Percentiles rank a stretch among this genome's conserved stretches.
Evolutionary conservation across 2,797 vertebrate species (phyloP).

Genomic region (Alcedo atthis): DNA sequence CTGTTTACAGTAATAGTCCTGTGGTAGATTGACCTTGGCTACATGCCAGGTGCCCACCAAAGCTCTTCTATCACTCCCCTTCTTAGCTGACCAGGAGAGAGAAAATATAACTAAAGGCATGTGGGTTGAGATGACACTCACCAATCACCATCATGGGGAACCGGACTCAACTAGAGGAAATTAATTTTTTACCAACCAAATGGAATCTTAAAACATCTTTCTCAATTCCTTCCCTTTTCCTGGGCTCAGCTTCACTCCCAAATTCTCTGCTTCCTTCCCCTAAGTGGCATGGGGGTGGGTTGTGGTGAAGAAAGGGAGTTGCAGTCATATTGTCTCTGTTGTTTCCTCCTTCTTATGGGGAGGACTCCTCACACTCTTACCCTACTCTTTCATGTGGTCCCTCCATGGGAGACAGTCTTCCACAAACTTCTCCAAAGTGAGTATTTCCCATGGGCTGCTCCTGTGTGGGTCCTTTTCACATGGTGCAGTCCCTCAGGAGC

Average conservation of each 20-base stretch:
- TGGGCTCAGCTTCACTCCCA: not conserved
- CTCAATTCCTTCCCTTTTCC: not conserved
- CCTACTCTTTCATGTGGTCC: not conserved
- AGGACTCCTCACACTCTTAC: not conserved
- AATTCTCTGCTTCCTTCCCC: not conserved
- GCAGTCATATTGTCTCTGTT: not conserved
- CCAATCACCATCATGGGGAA: not conserved
- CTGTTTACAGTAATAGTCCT: not conserved
- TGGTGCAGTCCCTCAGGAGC: too few relatives aligned
- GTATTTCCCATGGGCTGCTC: too few relatives aligned
- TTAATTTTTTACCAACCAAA: too few relatives aligned
- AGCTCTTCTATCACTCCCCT: not conserved
- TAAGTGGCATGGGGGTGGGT: too few relatives aligned
- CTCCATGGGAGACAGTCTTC: not conserved
- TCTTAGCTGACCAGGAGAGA: not conserved
- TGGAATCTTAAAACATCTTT: not conserved
- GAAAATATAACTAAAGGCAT: not conserved
- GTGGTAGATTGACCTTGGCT: not conserved
- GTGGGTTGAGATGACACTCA: not conserved
- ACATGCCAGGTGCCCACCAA: not conserved
- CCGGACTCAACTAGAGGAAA: not conserved
- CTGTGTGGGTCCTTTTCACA: too few relatives aligned
- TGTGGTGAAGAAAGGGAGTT: not conserved
- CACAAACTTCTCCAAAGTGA: not conserved
- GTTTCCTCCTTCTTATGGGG: not conserved